Evolutionary conservation across 37 sponge, comb jelly and placozoan species (phyloP).

Genomic region (Amphimedon queenslandica): DNA sequence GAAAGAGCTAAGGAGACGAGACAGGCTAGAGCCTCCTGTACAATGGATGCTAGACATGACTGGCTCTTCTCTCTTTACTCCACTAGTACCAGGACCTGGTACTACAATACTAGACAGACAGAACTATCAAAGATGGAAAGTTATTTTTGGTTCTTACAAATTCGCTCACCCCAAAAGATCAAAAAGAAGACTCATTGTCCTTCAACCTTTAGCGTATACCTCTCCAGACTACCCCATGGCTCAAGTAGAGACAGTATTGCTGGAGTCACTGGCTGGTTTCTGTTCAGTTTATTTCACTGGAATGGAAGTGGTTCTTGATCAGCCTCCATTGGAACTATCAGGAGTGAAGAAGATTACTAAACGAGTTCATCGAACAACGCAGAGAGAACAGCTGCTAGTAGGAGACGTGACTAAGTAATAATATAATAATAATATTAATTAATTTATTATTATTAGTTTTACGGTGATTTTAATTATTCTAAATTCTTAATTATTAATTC

Average conservation of each 20-base stretch:
- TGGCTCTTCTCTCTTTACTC: not conserved
- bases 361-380: slow-evolving; percentile 45
- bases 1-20: not conserved
- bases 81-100: not conserved
- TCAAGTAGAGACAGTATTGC: slow-evolving; percentile 7
- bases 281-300: slow-evolving; percentile 54
- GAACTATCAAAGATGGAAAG: slow-evolving; percentile 57
- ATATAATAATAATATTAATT: too few species aligned
- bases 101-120: slow-evolving; percentile 25
- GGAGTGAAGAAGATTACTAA: slow-evolving; percentile 26
- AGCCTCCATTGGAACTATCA: slow-evolving; percentile 23
- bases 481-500: too few species aligned
- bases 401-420: too few species aligned
- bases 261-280: slow-evolving; percentile 32
- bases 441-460: too few species aligned
- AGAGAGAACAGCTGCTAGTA: slow-evolving; percentile 48
- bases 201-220: slow-evolving; percentile 48
- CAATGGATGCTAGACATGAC: not conserved
- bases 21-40: not conserved
- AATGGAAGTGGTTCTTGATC: slow-evolving; percentile 42
- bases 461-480: too few species aligned
- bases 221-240: slow-evolving; percentile 6
- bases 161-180: slow-evolving; percentile 34
- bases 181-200: slow-evolving; percentile 31
- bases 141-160: slow-evolving; percentile 20